phyloP scores from a whole-genome alignment of 2,888 invertebrate species.

The Epirrhoe tristata region DNA sequence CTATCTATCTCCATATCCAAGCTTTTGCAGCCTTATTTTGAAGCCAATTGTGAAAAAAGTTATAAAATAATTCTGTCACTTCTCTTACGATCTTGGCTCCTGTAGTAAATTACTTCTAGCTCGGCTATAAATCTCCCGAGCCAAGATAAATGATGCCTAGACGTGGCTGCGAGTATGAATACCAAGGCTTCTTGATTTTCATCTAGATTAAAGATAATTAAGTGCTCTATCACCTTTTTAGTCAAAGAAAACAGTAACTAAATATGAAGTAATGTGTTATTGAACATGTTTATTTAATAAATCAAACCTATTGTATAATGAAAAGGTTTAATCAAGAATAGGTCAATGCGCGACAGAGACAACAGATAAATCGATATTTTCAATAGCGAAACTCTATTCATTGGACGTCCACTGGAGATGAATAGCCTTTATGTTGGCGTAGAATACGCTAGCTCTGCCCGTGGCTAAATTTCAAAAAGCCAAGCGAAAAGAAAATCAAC shows the following conservation, averaged over 20 bases:
- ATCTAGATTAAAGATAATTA: constrained; percentile 8
- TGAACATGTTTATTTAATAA: constrained; percentile 3
- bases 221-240: neutral
- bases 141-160: constrained; percentile 43
- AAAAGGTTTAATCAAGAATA: constrained; percentile 46
- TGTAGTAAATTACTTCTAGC: constrained; percentile 39
- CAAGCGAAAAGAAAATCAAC: neutral
- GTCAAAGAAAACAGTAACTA: neutral
- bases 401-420: constrained; percentile 36
- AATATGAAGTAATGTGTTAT: neutral
- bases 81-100: constrained; percentile 15
- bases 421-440: constrained; percentile 25
- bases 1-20: no score
- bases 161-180: constrained; percentile 30
- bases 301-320: constrained; percentile 10
- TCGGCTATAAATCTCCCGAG: constrained; percentile 41
- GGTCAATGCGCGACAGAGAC: constrained; percentile 43
- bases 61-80: constrained; percentile 17
- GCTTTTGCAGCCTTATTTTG: constrained; percentile 1
- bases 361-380: constrained; percentile 41
- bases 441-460: constrained; percentile 2
- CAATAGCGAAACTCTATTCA: constrained; percentile 36
- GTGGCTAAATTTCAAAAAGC: neutral
- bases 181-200: constrained; percentile 27
- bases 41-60: constrained; percentile 1